Conservation (phyloP, 1,140 invertebrate genomes). For the Glossosoma conforme region DNA sequence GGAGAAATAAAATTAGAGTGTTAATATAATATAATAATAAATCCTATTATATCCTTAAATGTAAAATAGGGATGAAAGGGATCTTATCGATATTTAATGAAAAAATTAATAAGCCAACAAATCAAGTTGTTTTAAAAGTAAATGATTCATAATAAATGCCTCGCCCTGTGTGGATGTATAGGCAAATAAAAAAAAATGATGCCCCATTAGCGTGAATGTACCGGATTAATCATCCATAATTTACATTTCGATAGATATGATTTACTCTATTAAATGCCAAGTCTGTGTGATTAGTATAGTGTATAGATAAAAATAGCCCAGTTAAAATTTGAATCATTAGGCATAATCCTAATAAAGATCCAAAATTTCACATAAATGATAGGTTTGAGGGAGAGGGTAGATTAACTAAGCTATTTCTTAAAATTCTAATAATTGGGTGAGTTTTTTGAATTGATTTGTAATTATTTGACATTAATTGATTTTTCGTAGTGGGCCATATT, state of each 20-base stretch:
- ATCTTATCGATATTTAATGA: slow-evolving; percentile 58
- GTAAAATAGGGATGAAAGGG: slow-evolving; percentile 57
- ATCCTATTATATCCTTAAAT: slow-evolving; percentile 56
- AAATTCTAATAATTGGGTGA: slow-evolving; percentile 44
- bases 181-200: slow-evolving; percentile 53
- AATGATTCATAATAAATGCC: slow-evolving; percentile 54
- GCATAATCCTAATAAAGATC: slow-evolving; percentile 54
- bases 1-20: slow-evolving; percentile 49
- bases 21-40: slow-evolving; percentile 47
- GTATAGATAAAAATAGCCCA: slow-evolving; percentile 56
- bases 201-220: slow-evolving; percentile 53
- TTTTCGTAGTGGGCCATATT: slow-evolving; percentile 42
- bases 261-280: slow-evolving; percentile 55
- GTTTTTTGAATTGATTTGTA: slow-evolving; percentile 43
- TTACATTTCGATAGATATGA: slow-evolving; percentile 51
- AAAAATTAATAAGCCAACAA: slow-evolving; percentile 53
- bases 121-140: slow-evolving; percentile 51
- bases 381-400: slow-evolving; percentile 52
- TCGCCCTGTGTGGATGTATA: slow-evolving; percentile 51
- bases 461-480: slow-evolving; percentile 42
- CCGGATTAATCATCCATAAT: slow-evolving; percentile 53
- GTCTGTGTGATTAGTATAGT: slow-evolving; percentile 52
- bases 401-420: slow-evolving; percentile 51
- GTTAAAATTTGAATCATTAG: slow-evolving; percentile 57
- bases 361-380: slow-evolving; percentile 51